Evolutionary conservation across 2,888 invertebrate species (phyloP).

Genomic region (Hyposoter dolosus): DNA sequence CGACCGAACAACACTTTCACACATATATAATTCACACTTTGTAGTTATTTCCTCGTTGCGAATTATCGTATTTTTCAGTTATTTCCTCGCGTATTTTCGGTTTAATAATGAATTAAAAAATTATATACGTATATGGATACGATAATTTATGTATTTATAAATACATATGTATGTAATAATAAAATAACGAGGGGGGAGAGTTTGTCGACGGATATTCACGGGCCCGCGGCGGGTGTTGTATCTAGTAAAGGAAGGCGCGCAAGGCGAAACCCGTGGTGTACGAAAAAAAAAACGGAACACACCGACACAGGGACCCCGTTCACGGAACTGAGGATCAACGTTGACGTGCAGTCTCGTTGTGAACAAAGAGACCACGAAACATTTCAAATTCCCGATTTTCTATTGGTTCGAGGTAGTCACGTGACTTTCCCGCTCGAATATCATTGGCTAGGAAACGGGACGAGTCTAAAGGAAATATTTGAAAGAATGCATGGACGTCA

Average conservation of each 20-base stretch:
- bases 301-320: constrained; percentile 83
- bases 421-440: constrained; percentile 84
- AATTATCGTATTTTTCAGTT: constrained; percentile 2
- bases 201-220: constrained; percentile 51
- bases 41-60: constrained; percentile 66
- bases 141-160: not conserved
- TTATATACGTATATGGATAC: constrained; percentile 7
- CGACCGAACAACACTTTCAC: constrained; percentile 78
- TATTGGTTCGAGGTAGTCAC: constrained; percentile 86
- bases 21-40: constrained; percentile 79
- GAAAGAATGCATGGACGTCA: constrained; percentile 9
- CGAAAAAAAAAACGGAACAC: constrained; percentile 79
- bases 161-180: constrained; percentile 36
- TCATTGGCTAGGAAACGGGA: constrained; percentile 84
- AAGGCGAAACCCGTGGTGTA: constrained; percentile 80
- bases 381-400: constrained; percentile 85
- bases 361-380: constrained; percentile 84
- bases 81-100: constrained; percentile 3
- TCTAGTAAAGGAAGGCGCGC: constrained; percentile 49
- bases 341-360: constrained; percentile 80
- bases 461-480: constrained; percentile 75
- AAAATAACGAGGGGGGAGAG: constrained; percentile 44
- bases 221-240: constrained; percentile 55
- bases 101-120: constrained; percentile 7
- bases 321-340: constrained; percentile 83